Evolutionary conservation across 2,888 invertebrate genomes (phyloP), one percentile per base, ranked within the genome.

Genomic region (Campopleginae sp.): DNA sequence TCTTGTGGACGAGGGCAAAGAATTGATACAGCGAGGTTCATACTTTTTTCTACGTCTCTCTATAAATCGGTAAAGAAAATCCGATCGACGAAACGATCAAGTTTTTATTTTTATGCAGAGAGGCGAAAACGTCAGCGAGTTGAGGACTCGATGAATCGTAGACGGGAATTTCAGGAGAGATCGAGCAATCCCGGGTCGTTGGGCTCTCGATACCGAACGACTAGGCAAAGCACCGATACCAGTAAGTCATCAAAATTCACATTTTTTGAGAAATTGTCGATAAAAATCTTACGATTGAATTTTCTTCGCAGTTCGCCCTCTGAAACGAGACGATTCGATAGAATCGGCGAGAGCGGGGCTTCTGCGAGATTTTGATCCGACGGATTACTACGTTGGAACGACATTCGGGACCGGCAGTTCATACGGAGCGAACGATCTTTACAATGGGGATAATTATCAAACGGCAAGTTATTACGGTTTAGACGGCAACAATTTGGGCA

Each of bases 1-100:
- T 94, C 94, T 99, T 74, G 97, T 99, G 0, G 98, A 98, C 89
- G 99, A 99, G 94, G 99, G 99, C 1, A 95, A 97, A 90, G 98
- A 98, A 93, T 96, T 99, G 54, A 97, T 98, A 80, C 97, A 97
- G 91, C 95, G 99, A 95, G 98, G 98, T 97, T 90, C 48, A 17
- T 58, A 38, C 19, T 38, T 58, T 74, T 58, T 42, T 38, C 14
- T 51, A 31, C 23, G n/a, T n/a, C 6, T 48, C 58, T 58, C 31
- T 3, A 19, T 3, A 12, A 23, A 19, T 68, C 14, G n/a, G 6
- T 0, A 14, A 44, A 1, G 2, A 17, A 70, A 27, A 46, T 14
- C 12, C 7, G 14, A 12, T 17, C 14, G 2, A 46, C 14, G 3
- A 46, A 70, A 23, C 2, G 42, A 42, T 23, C 10, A 12, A 23